Conservation (phyloP, 2,888 invertebrate genomes). For the Amiota mariae region DNA sequence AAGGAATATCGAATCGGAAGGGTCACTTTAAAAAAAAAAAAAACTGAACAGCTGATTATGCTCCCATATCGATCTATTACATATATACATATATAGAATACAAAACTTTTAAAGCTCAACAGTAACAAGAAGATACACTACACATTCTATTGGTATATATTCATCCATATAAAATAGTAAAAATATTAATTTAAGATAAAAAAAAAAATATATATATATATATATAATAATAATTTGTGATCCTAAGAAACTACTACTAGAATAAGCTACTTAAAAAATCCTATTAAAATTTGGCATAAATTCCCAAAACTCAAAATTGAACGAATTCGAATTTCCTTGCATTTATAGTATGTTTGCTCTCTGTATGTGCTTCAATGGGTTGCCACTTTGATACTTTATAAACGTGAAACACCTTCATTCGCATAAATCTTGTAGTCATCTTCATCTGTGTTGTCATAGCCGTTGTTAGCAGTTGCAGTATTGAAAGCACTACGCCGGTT, state of each 20-base stretch:
- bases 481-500: neutral
- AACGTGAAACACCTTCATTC: constrained; percentile 65
- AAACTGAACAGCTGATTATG: too few species aligned
- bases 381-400: constrained; percentile 42
- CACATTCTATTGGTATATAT: neutral
- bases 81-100: too few species aligned
- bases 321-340: neutral
- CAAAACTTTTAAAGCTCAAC: too few species aligned
- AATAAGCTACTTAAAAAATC: neutral
- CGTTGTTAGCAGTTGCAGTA: neutral
- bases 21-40: too few species aligned
- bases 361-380: neutral
- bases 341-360: neutral
- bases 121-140: too few species aligned
- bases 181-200: neutral
- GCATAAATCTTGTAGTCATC: constrained; percentile 55
- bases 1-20: too few species aligned
- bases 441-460: constrained; percentile 28
- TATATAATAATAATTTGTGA: too few species aligned
- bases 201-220: neutral
- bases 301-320: neutral
- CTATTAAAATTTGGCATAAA: neutral
- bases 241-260: constrained; percentile 7
- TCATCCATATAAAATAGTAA: neutral
- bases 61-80: too few species aligned